These are phyloP conservation scores for Cordilura impudica DNA, from an alignment of 2,888 invertebrate species.

Conservation along the genomic window DNA sequence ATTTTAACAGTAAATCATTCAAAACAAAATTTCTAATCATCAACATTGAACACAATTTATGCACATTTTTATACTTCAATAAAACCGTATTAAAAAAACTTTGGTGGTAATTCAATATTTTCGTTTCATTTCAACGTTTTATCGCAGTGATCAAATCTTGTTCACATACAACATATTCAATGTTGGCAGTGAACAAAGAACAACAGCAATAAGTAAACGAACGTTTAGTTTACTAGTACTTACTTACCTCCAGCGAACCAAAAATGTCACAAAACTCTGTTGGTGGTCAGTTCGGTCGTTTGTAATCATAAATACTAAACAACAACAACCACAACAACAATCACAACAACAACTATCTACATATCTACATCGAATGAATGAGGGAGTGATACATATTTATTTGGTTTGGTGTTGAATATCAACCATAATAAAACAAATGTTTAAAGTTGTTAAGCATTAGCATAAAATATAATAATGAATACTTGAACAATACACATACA, in stretches of 20 bases:
- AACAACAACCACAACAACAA: constrained; percentile 33
- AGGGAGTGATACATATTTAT: not conserved
- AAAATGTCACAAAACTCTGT: constrained; percentile 63
- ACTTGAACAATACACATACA: too few relatives aligned
- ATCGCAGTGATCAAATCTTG: constrained; percentile 50
- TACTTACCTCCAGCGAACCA: constrained; percentile 54
- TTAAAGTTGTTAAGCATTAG: constrained; percentile 49
- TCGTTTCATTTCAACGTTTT: constrained; percentile 27
- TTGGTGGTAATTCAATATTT: constrained; percentile 57
- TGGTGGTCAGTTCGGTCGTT: constrained; percentile 57
- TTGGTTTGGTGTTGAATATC: constrained; percentile 57
- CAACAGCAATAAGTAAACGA: not conserved
- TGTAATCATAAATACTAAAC: constrained; percentile 8
- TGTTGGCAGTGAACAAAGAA: not conserved
- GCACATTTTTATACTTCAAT: constrained; percentile 5
- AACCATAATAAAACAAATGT: constrained; percentile 49
- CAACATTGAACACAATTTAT: constrained; percentile 22
- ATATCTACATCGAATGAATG: not conserved
- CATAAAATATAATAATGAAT: too few relatives aligned
- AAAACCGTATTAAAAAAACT: constrained; percentile 15
- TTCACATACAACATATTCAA: constrained; percentile 30
- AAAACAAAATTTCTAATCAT: constrained; percentile 32
- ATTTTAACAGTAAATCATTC: constrained; percentile 12
- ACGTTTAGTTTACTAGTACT: too few relatives aligned
- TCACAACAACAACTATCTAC: not conserved